Base-by-base conservation (phyloP, 35 echinoderm and acorn worm genomes). In the Heliocidaris tuberculata region DNA sequence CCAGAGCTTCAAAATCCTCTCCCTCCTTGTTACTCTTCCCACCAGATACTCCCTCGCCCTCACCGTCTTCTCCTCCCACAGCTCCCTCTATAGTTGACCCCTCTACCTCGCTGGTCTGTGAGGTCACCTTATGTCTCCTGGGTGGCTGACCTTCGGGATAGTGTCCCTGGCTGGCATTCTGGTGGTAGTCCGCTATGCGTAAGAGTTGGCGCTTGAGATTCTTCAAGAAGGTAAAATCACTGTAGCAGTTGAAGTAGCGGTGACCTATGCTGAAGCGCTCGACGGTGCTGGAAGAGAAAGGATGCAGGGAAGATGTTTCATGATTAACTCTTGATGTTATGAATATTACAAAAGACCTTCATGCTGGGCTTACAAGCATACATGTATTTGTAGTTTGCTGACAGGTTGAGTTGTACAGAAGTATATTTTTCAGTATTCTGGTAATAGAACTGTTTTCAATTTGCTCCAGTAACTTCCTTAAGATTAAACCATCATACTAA, bases 151-250 rank as follows among this genome's bases (percentile, higher is more conserved):
- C 94, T 71, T 70, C 70, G 35, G 9, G 94, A 48, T 32, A 94
- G 88, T 17, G 90, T 32, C 47, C 94, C 31, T 96, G 94, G 85
- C 97, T 97, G 54, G 95, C 86, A 86, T 94, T 96, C 56, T 99
- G 97, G 95, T 99, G 98, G 70, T 94, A 97, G 94, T 99, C 98
- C 0, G 96, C 97, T 0, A 86, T 95, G 19, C 86, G 70, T 13
- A 61, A 92, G 47, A 99, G 95, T 31, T 95, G 88, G 13, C 92
- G 95, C 86, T 99, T 99, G 6, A 97, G 94, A 85, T 93, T 95
- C 94, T 97, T 99, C 56, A 97, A 54, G 95, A 97, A 95, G 21
- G 98, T 52, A 2, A 94, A 32, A 49, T 99, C 95, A 11, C 90
- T 71, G 6, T 95, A 78, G 30, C 97, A 96, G 32, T 94, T 30